A percentile compares a stretch with the other conserved stretches of the same genome.
Conservation (phyloP, 2,888 invertebrate species). For the Phaedon cochleariae region DNA sequence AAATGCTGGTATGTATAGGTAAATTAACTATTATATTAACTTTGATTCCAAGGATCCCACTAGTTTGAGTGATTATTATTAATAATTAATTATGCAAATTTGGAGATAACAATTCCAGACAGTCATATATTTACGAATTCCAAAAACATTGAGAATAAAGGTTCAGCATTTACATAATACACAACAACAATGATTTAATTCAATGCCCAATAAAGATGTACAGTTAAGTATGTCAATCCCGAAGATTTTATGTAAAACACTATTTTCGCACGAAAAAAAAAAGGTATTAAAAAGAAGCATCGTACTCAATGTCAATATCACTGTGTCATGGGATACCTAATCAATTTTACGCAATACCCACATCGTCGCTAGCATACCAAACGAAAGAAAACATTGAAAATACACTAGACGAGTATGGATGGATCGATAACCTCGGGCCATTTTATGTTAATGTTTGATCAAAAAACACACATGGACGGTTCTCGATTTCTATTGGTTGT, state of each 20-base stretch:
- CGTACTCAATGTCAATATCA: conserved; percentile 35
- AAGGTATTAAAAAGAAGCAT: conserved; percentile 25
- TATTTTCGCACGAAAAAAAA: conserved; percentile 6
- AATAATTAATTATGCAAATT: background rate
- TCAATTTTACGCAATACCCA: conserved; percentile 20
- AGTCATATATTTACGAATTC: background rate
- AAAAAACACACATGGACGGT: conserved; percentile 18
- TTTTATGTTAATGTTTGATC: conserved; percentile 19
- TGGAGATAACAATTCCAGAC: background rate
- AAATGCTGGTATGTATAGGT: too few relatives aligned
- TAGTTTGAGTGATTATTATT: background rate
- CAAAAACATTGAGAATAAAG: background rate
- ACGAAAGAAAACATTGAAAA: conserved; percentile 22
- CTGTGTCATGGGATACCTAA: conserved; percentile 26
- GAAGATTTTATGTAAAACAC: too few relatives aligned
- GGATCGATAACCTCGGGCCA: conserved; percentile 25
- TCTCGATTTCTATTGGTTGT: conserved; percentile 15
- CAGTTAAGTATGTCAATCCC: too few relatives aligned
- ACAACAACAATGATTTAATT: background rate
- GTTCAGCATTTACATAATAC: background rate
- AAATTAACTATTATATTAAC: too few relatives aligned
- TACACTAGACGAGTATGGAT: conserved; percentile 23
- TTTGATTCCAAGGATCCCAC: background rate
- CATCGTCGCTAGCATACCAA: conserved; percentile 15
- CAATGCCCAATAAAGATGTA: background rate